These are phyloP conservation scores for Subacronicta megacephala DNA, from an alignment of 2,888 invertebrate genomes.

Conservation along the genomic window DNA sequence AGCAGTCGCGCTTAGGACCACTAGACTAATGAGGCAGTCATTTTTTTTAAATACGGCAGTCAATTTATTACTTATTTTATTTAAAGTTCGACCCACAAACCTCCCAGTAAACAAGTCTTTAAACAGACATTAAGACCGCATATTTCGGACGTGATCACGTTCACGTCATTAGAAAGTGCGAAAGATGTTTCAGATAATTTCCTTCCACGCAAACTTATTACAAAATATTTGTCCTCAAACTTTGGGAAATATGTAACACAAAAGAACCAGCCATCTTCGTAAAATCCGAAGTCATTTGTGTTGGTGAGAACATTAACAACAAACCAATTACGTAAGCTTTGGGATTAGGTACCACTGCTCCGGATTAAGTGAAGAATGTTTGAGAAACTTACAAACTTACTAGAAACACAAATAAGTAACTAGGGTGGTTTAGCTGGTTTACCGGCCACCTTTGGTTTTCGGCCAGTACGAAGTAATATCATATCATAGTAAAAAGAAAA, in stretches of 20 bases:
- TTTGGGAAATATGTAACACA: slow-evolving; percentile 28
- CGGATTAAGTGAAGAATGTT: neutral
- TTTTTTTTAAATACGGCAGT: no score
- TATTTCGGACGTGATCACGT: slow-evolving; percentile 26
- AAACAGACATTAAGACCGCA: slow-evolving; percentile 14
- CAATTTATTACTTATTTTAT: slow-evolving; percentile 12
- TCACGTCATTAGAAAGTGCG: slow-evolving; percentile 32
- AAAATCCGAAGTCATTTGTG: slow-evolving; percentile 38
- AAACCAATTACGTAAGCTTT: slow-evolving; percentile 24
- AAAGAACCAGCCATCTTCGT: slow-evolving; percentile 36
- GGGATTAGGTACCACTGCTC: neutral
- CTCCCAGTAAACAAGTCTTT: no score
- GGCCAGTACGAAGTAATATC: no score
- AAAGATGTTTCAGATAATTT: slow-evolving; percentile 54
- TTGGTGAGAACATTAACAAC: slow-evolving; percentile 41
- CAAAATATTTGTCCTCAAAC: slow-evolving; percentile 43
- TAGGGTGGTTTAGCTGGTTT: no score
- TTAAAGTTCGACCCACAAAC: slow-evolving; percentile 44
- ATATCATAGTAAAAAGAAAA: no score
- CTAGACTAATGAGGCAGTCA: no score
- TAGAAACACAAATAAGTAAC: no score
- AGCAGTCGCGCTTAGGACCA: no score
- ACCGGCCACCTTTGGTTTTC: no score
- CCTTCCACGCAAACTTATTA: slow-evolving; percentile 43
- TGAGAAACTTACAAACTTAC: no score